phyloP scores from a whole-genome alignment of 2,113 vertebrate genomes.

The Sinocyclocheilus grahami region DNA sequence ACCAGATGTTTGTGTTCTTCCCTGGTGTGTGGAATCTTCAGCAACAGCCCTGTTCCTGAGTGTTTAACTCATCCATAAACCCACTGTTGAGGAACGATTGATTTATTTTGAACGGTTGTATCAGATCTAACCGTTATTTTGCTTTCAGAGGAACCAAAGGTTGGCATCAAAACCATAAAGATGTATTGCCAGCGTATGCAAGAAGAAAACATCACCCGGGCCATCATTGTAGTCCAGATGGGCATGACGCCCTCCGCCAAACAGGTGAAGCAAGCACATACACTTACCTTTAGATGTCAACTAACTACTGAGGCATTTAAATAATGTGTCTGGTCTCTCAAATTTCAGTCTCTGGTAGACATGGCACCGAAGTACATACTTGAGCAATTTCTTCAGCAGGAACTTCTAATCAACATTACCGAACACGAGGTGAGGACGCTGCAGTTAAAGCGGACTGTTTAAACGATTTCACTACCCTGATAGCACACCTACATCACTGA shows the following conservation, averaged over 20 bases:
- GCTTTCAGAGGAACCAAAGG: conserved; percentile 90
- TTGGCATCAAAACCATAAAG: conserved; percentile 99
- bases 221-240: conserved; percentile 95
- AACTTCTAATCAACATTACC: conserved; percentile 96
- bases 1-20: conserved; percentile 99
- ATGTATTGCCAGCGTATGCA: conserved; percentile 99
- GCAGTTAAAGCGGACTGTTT: background rate
- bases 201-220: conserved; percentile 96
- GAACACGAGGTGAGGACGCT: conserved; percentile 87
- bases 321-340: background rate
- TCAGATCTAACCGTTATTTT: background rate
- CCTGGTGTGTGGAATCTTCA: conserved; percentile 79
- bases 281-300: background rate
- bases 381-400: conserved; percentile 95
- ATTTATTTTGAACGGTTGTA: too few relatives aligned
- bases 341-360: conserved; percentile 88
- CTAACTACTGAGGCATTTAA: background rate
- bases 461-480: too few relatives aligned
- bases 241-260: conserved; percentile 98
- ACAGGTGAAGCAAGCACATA: conserved; percentile 76
- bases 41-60: too few relatives aligned
- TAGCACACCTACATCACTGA: too few relatives aligned
- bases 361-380: conserved; percentile 98
- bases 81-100: background rate
- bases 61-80: background rate